Evolutionary conservation across 1,140 invertebrate species (phyloP).

Genomic region (Phymastichus coffea): DNA sequence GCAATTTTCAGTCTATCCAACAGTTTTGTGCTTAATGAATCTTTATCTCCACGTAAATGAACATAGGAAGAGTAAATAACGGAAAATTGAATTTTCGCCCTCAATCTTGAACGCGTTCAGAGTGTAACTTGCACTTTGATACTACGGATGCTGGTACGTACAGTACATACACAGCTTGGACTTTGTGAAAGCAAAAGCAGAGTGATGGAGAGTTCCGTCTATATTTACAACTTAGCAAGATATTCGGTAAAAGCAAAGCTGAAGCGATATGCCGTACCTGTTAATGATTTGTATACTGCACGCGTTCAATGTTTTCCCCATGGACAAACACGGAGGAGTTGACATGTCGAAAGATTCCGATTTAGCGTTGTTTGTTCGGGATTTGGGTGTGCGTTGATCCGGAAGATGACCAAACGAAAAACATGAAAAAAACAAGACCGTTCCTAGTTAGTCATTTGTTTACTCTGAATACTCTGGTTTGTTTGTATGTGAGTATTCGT

Average conservation of each 20-base stretch:
- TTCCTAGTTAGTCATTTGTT: neutral
- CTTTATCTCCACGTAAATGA: too few relatives aligned
- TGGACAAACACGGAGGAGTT: neutral
- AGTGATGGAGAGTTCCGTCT: too few relatives aligned
- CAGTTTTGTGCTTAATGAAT: too few relatives aligned
- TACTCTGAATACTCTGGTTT: too few relatives aligned
- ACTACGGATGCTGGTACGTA: too few relatives aligned
- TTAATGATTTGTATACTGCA: conserved; percentile 16
- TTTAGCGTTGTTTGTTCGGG: neutral
- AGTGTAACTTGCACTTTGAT: too few relatives aligned
- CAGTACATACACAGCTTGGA: too few relatives aligned
- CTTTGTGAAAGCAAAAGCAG: too few relatives aligned
- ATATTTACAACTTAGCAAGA: neutral
- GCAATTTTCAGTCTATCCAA: neutral
- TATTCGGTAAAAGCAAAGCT: neutral
- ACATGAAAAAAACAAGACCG: conserved; percentile 13
- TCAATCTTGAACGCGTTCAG: too few relatives aligned
- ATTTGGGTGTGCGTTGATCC: neutral
- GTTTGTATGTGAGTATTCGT: too few relatives aligned
- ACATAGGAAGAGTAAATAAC: too few relatives aligned
- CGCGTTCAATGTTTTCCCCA: conserved; percentile 10
- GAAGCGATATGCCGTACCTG: conserved; percentile 18
- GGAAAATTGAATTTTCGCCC: too few relatives aligned
- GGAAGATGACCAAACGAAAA: neutral
- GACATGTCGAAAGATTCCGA: neutral